Percentiles rank a stretch among this genome's conserved stretches.
These are phyloP conservation scores for Resseliella maxima DNA, from an alignment of 2,888 invertebrate genomes.

Conservation along the genomic window DNA sequence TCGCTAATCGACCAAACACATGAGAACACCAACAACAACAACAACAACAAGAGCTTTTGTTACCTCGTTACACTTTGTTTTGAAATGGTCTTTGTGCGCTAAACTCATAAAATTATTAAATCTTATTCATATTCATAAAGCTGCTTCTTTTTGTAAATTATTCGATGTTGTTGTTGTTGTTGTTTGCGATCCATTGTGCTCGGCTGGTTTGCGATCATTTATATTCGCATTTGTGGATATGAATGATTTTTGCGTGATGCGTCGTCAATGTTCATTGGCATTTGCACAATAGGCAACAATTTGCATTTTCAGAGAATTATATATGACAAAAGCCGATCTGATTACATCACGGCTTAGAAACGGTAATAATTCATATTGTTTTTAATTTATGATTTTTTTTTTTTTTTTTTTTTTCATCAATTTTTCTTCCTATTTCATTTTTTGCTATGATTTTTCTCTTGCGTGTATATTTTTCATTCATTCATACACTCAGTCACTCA, in stretches of 20 bases:
- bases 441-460: background rate
- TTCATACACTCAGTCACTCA: no score
- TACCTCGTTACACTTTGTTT: conserved; percentile 20
- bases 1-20: background rate
- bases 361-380: background rate
- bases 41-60: background rate
- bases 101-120: background rate
- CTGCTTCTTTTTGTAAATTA: background rate
- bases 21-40: background rate
- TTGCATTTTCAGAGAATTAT: background rate
- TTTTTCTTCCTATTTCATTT: background rate
- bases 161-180: background rate
- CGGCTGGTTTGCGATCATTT: background rate
- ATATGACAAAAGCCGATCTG: background rate
- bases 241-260: background rate
- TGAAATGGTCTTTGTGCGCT: background rate
- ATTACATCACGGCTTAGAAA: background rate
- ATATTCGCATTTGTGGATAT: background rate
- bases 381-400: no score
- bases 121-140: background rate
- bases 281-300: background rate
- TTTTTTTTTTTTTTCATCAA: no score
- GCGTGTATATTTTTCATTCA: no score
- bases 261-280: background rate
- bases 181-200: background rate